Percentiles rank a stretch among this genome's conserved stretches.
Conservation (phyloP, 2,888 invertebrate species). For the Neoitamus cyanurus region DNA sequence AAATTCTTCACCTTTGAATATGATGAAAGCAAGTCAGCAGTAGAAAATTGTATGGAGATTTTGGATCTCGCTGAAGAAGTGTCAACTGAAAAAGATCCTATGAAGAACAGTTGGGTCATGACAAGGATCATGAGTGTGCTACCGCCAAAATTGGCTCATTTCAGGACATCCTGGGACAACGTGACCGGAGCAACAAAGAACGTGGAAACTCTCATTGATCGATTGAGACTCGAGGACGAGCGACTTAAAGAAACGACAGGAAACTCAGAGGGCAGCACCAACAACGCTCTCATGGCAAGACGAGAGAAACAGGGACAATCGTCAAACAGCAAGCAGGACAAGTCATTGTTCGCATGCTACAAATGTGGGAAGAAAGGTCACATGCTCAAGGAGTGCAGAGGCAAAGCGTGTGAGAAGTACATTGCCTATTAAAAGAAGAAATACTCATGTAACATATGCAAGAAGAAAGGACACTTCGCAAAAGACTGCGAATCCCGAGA, state of each 20-base stretch:
- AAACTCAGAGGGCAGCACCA: background rate
- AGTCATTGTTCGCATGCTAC: background rate
- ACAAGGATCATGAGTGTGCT: background rate
- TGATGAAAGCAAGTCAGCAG: background rate
- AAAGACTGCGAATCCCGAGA: background rate
- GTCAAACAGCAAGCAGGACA: background rate
- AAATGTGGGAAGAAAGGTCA: background rate
- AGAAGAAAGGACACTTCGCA: background rate
- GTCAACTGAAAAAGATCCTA: background rate
- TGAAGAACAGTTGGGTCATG: background rate
- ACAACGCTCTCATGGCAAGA: background rate
- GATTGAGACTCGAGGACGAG: background rate
- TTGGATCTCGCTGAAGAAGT: background rate
- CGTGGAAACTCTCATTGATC: background rate
- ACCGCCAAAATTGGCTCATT: background rate
- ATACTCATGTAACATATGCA: background rate
- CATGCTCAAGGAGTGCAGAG: background rate
- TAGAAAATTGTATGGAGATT: background rate
- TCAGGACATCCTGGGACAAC: background rate
- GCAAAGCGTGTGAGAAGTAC: background rate
- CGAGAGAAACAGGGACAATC: background rate
- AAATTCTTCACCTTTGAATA: slow-evolving; percentile 1
- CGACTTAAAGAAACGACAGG: background rate
- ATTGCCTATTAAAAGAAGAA: background rate
- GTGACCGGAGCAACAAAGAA: background rate